Evolutionary conservation across 1,140 invertebrate species (phyloP).

Genomic region (Euglossa dilemma): DNA sequence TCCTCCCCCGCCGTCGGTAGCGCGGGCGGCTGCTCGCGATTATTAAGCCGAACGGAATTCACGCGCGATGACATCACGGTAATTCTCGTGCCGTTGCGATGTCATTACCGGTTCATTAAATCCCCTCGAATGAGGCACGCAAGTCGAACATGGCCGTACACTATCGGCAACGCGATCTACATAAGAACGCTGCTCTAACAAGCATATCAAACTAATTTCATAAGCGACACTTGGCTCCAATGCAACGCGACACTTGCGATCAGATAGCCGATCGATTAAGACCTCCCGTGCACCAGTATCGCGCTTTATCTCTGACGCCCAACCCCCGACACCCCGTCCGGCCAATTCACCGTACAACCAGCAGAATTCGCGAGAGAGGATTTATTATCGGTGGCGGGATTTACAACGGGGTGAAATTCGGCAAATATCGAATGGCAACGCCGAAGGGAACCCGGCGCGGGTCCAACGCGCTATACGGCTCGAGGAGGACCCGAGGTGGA

Average conservation of each 20-base stretch:
- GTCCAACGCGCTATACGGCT: background rate
- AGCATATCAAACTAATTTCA: constrained; percentile 28
- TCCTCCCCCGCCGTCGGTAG: too few species aligned
- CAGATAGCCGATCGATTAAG: constrained; percentile 18
- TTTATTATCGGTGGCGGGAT: background rate
- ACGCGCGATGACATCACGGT: too few species aligned
- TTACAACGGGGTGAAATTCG: background rate
- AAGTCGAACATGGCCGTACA: background rate
- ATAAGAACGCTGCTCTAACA: constrained; percentile 3
- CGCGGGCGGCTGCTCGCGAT: too few species aligned
- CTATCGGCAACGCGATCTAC: constrained; percentile 7
- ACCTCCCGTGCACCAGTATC: background rate
- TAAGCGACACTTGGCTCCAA: constrained; percentile 3
- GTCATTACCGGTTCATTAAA: constrained; percentile 6
- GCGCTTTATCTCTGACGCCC: background rate
- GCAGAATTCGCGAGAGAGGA: too few species aligned
- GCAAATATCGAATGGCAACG: background rate
- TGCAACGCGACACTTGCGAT: constrained; percentile 19
- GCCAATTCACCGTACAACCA: background rate
- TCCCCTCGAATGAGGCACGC: background rate
- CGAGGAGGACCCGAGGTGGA: too few species aligned
- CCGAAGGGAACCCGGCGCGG: constrained; percentile 6
- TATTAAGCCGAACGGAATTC: too few species aligned
- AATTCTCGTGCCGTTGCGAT: too few species aligned
- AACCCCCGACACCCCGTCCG: background rate